Base-by-base conservation (phyloP, 2,888 invertebrate species). In the Vanessa cardui region DNA sequence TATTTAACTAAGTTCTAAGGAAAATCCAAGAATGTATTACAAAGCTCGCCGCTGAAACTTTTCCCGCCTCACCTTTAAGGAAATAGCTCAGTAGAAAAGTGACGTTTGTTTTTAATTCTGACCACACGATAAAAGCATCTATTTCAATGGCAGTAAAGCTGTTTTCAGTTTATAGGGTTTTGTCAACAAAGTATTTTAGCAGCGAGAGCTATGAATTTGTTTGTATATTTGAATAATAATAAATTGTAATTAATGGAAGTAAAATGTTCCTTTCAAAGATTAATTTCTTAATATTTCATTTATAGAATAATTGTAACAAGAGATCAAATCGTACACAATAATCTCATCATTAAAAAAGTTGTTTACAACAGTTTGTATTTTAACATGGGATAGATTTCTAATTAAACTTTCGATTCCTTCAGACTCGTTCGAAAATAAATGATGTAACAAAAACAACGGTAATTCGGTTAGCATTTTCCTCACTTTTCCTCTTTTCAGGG, bases 41-140 rank as follows among this genome's bases (percentile, higher is more conserved):
- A 52, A 54, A 52, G 45, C 60, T 20, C 58, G 45, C 59, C 26
- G 50, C 59, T 52, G 54, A 59, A 62, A 64, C 44, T 65, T 65
- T 59, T 26, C 26, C 50, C 39, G 52, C 26, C 52, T 65, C 47
- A 60, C 59, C 45, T 59, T 65, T 54, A 54, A 59, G 56, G 60
- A 66, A 33, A 61, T 39, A 56, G 20, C 54, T 45, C 31, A 31
- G 47, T 63, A 4, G 50, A 64, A 59, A 65, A 65, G 33, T 60
- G 59, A 59, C 52, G 31, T 65, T 44, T 59, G 52, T 49, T 45
- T 4, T 26, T 16, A n/a, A 15, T 6, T 2, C n/a, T 6, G 6
- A 31, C 6, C 31, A 20, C 33, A 18, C 21, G 26, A 52, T 6
- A 52, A 52, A 26, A 16, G 15, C 26, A 6, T 52, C 3, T 52